Evolutionary conservation across 2,797 vertebrate species (phyloP).

Genomic region (Silurus lanzhouensis): DNA sequence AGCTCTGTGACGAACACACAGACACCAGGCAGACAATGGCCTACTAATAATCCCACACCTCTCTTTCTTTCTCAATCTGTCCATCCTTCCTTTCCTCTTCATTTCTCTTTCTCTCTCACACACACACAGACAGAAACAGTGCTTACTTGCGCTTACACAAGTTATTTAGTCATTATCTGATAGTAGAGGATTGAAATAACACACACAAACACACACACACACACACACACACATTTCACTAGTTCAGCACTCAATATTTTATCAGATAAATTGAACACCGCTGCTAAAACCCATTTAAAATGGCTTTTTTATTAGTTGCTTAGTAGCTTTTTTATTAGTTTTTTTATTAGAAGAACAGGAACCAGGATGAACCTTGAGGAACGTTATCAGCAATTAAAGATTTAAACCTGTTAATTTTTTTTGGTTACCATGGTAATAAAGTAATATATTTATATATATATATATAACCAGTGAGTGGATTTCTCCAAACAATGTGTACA

Average conservation of each 20-base stretch:
- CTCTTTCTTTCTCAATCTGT: conserved; percentile 34
- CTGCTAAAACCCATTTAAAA: conserved; percentile 30
- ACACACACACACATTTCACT: background rate
- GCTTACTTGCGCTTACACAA: background rate
- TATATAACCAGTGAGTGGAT: too few relatives aligned
- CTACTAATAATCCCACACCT: conserved; percentile 68
- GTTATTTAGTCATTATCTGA: background rate
- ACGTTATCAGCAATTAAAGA: background rate
- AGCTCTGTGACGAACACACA: conserved; percentile 66
- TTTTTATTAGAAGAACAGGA: background rate
- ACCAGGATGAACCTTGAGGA: background rate
- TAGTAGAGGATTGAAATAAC: background rate
- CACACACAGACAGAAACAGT: conserved; percentile 1
- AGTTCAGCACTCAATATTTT: conserved; percentile 46
- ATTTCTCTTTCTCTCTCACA: too few relatives aligned
- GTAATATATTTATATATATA: too few relatives aligned
- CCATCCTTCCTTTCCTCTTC: conserved; percentile 32
- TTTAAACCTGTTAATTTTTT: background rate
- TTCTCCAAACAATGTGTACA: too few relatives aligned
- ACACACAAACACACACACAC: conserved; percentile 34
- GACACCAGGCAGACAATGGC: conserved; percentile 75
- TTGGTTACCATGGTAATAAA: too few relatives aligned
- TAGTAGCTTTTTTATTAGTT: background rate
- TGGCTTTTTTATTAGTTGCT: background rate
- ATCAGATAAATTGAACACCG: conserved; percentile 57